Evolutionary conservation across 2,113 vertebrate species (phyloP).

Genomic region (Isichthys henryi): DNA sequence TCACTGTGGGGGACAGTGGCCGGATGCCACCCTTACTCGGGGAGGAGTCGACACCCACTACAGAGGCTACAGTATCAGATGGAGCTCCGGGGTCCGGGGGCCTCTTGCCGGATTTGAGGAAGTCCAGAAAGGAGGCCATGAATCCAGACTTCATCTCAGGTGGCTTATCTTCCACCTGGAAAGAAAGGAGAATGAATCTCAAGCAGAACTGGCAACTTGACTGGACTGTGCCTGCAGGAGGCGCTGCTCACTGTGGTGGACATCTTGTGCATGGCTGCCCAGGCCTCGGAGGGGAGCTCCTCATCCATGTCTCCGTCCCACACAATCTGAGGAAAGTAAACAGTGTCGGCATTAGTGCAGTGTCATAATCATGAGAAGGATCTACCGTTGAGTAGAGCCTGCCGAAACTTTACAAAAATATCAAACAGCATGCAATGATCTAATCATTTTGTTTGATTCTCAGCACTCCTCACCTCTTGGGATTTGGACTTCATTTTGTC

Average conservation of each 20-base stretch:
- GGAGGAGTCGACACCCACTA: slow-evolving; percentile 42
- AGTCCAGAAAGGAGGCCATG: slow-evolving; percentile 83
- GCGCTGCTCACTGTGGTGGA: slow-evolving; percentile 49
- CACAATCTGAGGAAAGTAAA: slow-evolving; percentile 38
- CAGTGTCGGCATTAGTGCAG: neutral
- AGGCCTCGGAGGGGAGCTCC: slow-evolving; percentile 51
- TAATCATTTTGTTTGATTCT: neutral
- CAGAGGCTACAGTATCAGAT: slow-evolving; percentile 46
- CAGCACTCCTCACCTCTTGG: slow-evolving; percentile 57
- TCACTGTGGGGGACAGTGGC: slow-evolving; percentile 40
- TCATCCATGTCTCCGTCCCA: slow-evolving; percentile 58
- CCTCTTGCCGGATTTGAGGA: slow-evolving; percentile 77
- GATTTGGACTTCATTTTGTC: slow-evolving; percentile 72
- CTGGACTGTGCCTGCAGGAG: neutral
- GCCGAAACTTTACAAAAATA: neutral
- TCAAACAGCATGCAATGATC: neutral
- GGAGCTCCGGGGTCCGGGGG: slow-evolving; percentile 34
- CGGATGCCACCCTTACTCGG: slow-evolving; percentile 54
- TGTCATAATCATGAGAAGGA: neutral
- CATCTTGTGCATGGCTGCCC: slow-evolving; percentile 57
- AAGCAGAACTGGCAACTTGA: neutral
- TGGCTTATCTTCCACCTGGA: slow-evolving; percentile 73
- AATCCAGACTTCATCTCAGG: slow-evolving; percentile 81
- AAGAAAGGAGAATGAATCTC: neutral
- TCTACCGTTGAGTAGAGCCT: neutral